phyloP scores from a whole-genome alignment of 2,888 invertebrate species.

The Periphyllus acericola region DNA sequence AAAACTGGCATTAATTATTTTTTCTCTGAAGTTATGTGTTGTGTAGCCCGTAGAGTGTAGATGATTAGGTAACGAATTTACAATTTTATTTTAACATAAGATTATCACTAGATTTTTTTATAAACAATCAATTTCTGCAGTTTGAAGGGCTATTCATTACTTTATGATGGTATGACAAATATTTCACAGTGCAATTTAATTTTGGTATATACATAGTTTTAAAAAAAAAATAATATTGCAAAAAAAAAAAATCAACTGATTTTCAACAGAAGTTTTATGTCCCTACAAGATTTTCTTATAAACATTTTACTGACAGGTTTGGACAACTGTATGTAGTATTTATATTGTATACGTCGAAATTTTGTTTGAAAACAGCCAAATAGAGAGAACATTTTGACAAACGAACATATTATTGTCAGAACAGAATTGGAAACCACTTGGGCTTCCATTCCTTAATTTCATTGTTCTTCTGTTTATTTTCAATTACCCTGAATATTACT shows the following conservation, averaged over 20 bases:
- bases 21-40: background rate
- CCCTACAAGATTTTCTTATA: background rate
- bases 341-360: background rate
- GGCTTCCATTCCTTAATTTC: background rate
- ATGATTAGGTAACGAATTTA: background rate
- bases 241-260: too few relatives aligned
- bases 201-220: too few relatives aligned
- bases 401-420: background rate
- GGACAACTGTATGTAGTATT: background rate
- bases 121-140: too few relatives aligned
- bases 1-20: background rate
- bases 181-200: too few relatives aligned
- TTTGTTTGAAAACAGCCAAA: background rate
- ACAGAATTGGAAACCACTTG: background rate
- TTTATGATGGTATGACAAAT: too few relatives aligned
- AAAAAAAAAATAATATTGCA: too few relatives aligned
- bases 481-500: background rate
- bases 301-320: background rate
- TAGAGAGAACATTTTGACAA: background rate
- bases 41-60: background rate
- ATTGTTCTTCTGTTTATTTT: conserved; percentile 15
- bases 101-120: too few relatives aligned
- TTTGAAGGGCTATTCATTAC: too few relatives aligned
- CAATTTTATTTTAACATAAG: too few relatives aligned
- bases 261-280: too few relatives aligned